Evolutionary conservation across 2,113 vertebrate genomes (phyloP).

Genomic region (Psammodynastes pulverulentus): DNA sequence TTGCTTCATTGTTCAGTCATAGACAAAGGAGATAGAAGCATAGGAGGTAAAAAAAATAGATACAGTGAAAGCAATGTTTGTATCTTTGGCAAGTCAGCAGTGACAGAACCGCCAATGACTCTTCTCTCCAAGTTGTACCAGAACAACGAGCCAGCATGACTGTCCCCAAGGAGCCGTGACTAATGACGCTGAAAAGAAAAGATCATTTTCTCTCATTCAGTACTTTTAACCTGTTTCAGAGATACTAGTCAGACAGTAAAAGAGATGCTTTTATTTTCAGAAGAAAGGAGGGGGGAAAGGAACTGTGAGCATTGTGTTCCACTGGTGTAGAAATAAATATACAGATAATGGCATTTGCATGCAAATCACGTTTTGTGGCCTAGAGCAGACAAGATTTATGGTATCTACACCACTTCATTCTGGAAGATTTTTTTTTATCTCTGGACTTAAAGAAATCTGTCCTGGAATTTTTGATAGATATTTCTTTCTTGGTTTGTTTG

Average conservation of each 20-base stretch:
- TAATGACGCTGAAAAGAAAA: conserved; percentile 30
- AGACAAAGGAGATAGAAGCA: not conserved
- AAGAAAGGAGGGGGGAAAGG: not conserved
- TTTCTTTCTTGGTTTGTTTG: not conserved
- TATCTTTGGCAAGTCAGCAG: conserved; percentile 6
- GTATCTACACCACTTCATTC: not conserved
- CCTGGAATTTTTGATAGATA: not conserved
- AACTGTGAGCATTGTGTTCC: not conserved
- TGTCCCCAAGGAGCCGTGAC: not conserved
- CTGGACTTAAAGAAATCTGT: not conserved
- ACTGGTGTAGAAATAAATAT: not conserved
- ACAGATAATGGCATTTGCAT: not conserved
- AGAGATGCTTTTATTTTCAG: conserved; percentile 14
- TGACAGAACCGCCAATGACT: conserved; percentile 12
- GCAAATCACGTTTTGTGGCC: not conserved
- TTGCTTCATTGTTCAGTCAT: not conserved
- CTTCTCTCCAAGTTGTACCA: conserved; percentile 1
- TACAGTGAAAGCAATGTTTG: not conserved
- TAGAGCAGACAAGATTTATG: not conserved
- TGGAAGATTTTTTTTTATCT: not conserved
- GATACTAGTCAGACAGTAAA: conserved; percentile 10
- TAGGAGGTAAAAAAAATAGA: not conserved
- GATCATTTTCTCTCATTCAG: conserved; percentile 20
- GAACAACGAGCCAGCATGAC: conserved; percentile 1
- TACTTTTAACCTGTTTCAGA: conserved; percentile 6